Conservation (phyloP, 2,888 invertebrate genomes). For the Synanthedon andrenaeformis region DNA sequence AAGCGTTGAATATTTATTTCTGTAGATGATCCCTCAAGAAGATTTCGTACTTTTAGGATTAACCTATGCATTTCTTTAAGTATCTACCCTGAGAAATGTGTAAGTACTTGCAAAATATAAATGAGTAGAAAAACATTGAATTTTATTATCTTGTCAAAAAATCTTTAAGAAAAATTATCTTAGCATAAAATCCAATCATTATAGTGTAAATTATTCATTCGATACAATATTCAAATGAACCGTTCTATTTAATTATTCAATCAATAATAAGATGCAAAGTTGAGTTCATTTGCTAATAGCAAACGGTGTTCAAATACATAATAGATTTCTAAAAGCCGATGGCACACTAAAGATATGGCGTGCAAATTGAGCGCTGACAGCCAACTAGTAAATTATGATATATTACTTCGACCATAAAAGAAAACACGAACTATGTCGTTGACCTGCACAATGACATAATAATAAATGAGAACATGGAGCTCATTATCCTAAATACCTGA, state of each 20-base stretch:
- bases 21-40: no score
- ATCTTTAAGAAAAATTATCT: no score
- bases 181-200: no score
- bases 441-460: conserved; percentile 27
- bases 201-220: no score
- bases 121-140: no score
- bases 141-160: no score
- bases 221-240: not conserved
- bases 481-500: conserved; percentile 32
- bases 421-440: conserved; percentile 10
- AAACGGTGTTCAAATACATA: not conserved
- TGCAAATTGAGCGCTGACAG: conserved; percentile 24
- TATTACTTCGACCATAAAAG: conserved; percentile 10
- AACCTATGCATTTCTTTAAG: no score
- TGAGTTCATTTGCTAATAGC: not conserved
- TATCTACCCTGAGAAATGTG: no score
- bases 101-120: no score
- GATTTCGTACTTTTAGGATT: no score
- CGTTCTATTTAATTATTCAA: not conserved
- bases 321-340: conserved; percentile 5
- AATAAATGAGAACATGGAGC: conserved; percentile 15
- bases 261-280: not conserved
- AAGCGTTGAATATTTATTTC: no score
- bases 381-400: conserved; percentile 12
- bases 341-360: conserved; percentile 18